Evolutionary conservation across 2,113 vertebrate species (phyloP).

Genomic region (Neolamprologus tretocephalus): DNA sequence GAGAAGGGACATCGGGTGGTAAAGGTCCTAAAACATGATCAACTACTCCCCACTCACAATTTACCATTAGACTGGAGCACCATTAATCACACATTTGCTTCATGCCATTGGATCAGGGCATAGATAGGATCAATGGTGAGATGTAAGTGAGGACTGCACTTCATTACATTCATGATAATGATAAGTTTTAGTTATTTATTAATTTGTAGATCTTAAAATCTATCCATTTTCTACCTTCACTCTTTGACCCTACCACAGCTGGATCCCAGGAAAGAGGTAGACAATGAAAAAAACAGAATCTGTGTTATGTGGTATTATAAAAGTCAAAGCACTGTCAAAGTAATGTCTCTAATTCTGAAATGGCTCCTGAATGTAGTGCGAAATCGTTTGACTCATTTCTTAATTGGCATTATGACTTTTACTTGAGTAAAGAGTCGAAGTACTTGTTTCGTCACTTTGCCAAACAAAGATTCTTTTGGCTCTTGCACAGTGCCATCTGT

Average conservation of each 20-base stretch:
- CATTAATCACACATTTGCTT: background rate
- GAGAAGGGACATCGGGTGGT: background rate
- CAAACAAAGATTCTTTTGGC: background rate
- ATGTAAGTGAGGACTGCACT: background rate
- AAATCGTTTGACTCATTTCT: background rate
- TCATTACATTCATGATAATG: background rate
- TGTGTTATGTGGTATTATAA: background rate
- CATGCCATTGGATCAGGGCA: background rate
- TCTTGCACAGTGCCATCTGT: background rate
- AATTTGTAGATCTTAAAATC: background rate
- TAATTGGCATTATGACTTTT: background rate
- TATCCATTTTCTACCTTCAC: background rate
- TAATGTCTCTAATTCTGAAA: background rate
- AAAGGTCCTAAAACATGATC: background rate
- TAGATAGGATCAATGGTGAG: background rate
- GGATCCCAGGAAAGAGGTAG: background rate
- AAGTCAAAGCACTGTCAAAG: background rate
- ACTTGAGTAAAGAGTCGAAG: background rate
- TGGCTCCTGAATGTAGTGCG: background rate
- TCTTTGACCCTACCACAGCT: background rate
- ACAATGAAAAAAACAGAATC: background rate
- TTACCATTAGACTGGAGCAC: background rate
- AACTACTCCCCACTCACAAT: background rate
- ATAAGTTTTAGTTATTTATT: background rate
- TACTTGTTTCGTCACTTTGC: background rate